Base-by-base conservation (phyloP, 2,113 vertebrate genomes). In the Phyllopteryx taeniolatus region DNA sequence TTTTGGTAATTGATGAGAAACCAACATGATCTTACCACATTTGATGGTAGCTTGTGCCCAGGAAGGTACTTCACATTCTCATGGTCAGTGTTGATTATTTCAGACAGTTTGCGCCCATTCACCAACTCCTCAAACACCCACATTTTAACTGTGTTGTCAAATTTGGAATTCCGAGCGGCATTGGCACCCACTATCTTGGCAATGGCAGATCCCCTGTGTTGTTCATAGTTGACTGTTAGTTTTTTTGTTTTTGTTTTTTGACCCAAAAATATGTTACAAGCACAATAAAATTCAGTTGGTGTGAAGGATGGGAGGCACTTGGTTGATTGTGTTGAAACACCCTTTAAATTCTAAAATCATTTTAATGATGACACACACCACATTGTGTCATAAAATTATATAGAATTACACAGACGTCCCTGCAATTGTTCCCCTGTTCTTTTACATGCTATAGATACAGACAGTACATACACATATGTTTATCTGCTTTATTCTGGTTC, bases 51-150 rank as follows among this genome's bases (percentile, higher is more conserved):
- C 80, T 94, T 96, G 91, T 93, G 95, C 22, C 98, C 98, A 0
- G 96, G 96, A 66, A 99, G 94, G 86, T 98, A 99, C 80, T 96
- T 98, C 84, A 98, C 91, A 0, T 99, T 99, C 79, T 97, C 98
- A 0, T 98, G 97, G 62, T 96, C 93, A 0, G 91, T 92, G 91
- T 99, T 99, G 87, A 99, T 98, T 83, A 99, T 96, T 66, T 99
- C 97, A 0, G 95, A 95, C 83, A 99, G 94, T 42, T 94, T 95
- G 77, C 90, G 93, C 42, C 95, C 95, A 0, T 91, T 88, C 47
- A 98, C 86, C 54, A 85, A 93, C 92, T 99, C 98, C 90, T 99
- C 94, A 88, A 97, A 96, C 85, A 99, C 96, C 98, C 98, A 99
- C 96, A 99, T 98, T 64, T 85, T 94, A 39, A 99, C 95, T 3